phyloP scores from a whole-genome alignment of 2,888 invertebrate species.

The Polymixis flavicincta region DNA sequence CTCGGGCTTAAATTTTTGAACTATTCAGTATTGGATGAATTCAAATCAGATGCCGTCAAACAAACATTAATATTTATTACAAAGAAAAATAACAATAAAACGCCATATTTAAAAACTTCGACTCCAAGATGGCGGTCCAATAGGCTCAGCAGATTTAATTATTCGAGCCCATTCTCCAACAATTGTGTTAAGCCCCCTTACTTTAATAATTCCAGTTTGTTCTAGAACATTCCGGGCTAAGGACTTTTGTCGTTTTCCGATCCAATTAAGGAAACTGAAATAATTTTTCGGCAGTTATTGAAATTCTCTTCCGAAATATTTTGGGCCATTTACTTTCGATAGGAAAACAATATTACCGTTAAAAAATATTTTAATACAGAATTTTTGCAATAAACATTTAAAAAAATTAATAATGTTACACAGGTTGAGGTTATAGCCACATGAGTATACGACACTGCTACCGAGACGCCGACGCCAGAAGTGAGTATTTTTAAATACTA shows the following conservation, averaged over 20 bases:
- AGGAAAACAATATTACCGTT: slow-evolving; percentile 1
- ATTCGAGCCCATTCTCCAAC: slow-evolving; percentile 41
- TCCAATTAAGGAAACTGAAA: slow-evolving; percentile 56
- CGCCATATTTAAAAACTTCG: slow-evolving; percentile 20
- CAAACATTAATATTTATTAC: not conserved
- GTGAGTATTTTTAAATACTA: no score
- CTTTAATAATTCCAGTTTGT: slow-evolving; percentile 54
- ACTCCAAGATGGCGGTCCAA: slow-evolving; percentile 32
- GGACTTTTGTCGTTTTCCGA: slow-evolving; percentile 53
- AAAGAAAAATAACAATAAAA: slow-evolving; percentile 7
- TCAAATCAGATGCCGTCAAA: not conserved
- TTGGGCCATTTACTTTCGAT: slow-evolving; percentile 15
- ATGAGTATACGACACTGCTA: not conserved
- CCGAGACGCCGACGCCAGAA: not conserved
- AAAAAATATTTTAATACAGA: not conserved
- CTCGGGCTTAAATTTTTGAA: not conserved
- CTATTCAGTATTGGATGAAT: not conserved
- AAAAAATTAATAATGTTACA: not conserved
- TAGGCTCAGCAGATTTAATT: slow-evolving; percentile 53
- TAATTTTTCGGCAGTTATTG: slow-evolving; percentile 46
- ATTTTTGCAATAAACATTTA: not conserved
- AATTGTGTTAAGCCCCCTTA: slow-evolving; percentile 53
- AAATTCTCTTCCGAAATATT: slow-evolving; percentile 35
- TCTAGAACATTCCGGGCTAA: slow-evolving; percentile 46
- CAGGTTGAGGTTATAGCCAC: not conserved